These are phyloP conservation scores for Penaeus indicus DNA, from an alignment of 1,140 invertebrate species.

Conservation along the genomic window DNA sequence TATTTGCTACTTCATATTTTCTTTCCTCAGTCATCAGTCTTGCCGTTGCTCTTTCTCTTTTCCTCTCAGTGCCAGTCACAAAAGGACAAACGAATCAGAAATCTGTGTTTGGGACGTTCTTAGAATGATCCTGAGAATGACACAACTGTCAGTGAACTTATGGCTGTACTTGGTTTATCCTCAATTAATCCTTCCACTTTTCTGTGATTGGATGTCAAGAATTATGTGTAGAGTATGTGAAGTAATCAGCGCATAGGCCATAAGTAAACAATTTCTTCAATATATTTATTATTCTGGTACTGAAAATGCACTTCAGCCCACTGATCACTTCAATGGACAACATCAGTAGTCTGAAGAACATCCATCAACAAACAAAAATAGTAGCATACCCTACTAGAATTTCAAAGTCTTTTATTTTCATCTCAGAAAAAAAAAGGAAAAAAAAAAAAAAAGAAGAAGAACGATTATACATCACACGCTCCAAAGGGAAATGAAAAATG, in stretches of 20 bases:
- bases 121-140: too few relatives aligned
- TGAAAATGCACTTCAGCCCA: constrained; percentile 23
- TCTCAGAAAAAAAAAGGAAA: too few relatives aligned
- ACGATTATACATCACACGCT: too few relatives aligned
- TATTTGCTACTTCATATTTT: not conserved
- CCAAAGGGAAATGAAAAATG: too few relatives aligned
- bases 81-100: too few relatives aligned
- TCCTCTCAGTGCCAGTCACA: not conserved
- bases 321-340: constrained; percentile 20
- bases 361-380: not conserved
- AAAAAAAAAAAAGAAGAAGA: too few relatives aligned
- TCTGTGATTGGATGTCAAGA: too few relatives aligned
- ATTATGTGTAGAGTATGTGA: not conserved
- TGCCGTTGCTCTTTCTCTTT: not conserved
- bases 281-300: constrained; percentile 11
- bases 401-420: too few relatives aligned
- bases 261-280: not conserved
- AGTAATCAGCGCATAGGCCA: not conserved
- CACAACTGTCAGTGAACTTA: too few relatives aligned
- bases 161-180: too few relatives aligned
- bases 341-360: constrained; percentile 3
- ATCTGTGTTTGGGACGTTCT: too few relatives aligned
- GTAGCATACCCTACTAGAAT: not conserved
- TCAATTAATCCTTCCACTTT: too few relatives aligned
- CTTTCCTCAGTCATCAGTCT: not conserved